These are phyloP conservation scores for Ochotona curzoniae DNA, from an alignment of 2,113 vertebrate genomes.

Conservation along the genomic window DNA sequence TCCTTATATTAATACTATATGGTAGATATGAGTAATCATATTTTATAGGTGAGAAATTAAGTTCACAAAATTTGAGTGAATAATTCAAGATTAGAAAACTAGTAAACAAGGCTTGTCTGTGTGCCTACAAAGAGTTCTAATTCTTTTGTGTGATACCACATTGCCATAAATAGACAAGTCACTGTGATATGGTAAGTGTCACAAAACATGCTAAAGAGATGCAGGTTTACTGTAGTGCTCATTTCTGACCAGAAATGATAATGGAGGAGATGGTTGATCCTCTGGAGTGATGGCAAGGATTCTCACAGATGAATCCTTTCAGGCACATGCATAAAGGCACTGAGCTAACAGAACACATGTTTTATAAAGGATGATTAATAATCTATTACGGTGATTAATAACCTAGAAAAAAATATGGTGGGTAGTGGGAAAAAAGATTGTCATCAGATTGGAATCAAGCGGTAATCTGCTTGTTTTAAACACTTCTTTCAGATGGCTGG, in stretches of 20 bases:
- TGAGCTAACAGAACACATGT: background rate
- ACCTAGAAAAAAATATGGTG: background rate
- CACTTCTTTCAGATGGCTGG: background rate
- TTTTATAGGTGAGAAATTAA: slow-evolving; percentile 33
- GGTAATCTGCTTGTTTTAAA: background rate
- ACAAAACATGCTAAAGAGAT: background rate
- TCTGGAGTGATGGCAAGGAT: background rate
- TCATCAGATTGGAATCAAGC: background rate
- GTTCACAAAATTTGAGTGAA: background rate
- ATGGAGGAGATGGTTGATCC: background rate
- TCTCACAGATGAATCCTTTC: background rate
- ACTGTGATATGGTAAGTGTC: background rate
- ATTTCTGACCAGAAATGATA: background rate
- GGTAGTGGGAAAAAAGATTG: background rate
- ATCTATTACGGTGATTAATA: background rate
- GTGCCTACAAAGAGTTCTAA: background rate
- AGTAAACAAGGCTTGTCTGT: background rate
- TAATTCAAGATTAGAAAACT: slow-evolving; percentile 16
- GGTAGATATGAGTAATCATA: background rate
- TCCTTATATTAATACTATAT: background rate
- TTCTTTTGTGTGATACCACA: background rate
- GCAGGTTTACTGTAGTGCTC: background rate
- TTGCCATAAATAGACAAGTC: background rate
- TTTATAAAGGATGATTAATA: slow-evolving; percentile 20
- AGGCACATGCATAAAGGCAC: background rate